These are phyloP conservation scores for Ennomos quercinarius DNA, from an alignment of 2,888 invertebrate genomes.

Conservation along the genomic window DNA sequence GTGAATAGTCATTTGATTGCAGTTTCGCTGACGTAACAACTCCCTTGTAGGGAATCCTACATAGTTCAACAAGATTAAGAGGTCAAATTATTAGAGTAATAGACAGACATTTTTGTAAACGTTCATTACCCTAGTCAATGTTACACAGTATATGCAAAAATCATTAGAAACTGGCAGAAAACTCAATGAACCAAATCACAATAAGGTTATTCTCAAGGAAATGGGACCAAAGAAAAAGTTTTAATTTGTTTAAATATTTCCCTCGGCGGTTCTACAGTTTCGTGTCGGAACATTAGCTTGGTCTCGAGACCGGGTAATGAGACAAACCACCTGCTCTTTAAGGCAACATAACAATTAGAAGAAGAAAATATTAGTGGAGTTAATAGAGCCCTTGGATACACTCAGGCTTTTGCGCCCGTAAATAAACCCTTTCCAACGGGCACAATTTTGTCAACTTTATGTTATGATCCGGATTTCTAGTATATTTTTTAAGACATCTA, in stretches of 20 bases:
- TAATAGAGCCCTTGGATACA: constrained; percentile 79
- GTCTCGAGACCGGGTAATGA: constrained; percentile 69
- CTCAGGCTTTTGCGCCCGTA: constrained; percentile 74
- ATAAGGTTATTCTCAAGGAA: constrained; percentile 67
- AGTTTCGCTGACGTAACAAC: no score
- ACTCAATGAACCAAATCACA: constrained; percentile 70
- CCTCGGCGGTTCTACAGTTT: constrained; percentile 70
- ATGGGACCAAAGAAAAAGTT: constrained; percentile 76
- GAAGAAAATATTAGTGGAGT: constrained; percentile 83
- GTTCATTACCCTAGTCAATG: neutral
- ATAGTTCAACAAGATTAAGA: no score
- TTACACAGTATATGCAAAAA: neutral
- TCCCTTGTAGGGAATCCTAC: no score
- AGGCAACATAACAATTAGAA: constrained; percentile 83
- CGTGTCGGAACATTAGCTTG: constrained; percentile 70
- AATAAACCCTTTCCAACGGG: constrained; percentile 75
- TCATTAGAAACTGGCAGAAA: constrained; percentile 52
- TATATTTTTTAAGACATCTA: constrained; percentile 7
- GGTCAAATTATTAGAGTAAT: no score
- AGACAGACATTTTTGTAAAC: neutral
- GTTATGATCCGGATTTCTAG: constrained; percentile 60
- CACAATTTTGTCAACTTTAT: constrained; percentile 77
- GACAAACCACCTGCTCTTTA: constrained; percentile 81
- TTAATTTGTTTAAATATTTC: constrained; percentile 84
- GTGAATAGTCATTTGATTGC: no score